Base-by-base conservation (phyloP, 2,888 invertebrate species). In the Antheraea yamamai region DNA sequence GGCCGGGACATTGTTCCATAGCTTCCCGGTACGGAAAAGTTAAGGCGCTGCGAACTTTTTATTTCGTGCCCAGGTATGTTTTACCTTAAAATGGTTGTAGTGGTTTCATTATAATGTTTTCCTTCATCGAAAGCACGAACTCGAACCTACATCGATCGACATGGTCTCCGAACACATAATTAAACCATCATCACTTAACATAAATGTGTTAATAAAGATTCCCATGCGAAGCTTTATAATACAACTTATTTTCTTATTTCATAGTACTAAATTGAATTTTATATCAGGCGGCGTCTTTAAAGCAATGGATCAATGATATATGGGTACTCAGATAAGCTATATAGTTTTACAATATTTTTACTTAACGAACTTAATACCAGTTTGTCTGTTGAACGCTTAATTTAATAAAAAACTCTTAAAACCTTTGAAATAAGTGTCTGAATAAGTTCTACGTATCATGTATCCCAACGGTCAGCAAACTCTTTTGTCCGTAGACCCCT, bases 241-340 rank as follows among this genome's bases (percentile, higher is more conserved):
- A 26, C 23, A 20, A 47, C 47, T 47, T 58, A 58, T n/a, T 10
- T 61, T 23, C 26, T 16, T 4, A 61, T 66, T 66, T 66, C 16
- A 23, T 30, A 6, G 16, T 26, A 30, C 14, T 14, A 30, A 14
- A 30, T 30, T 30, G 64, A 30, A 30, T 30, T 30, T 30, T 66
- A 66, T 61, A 66, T 30, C 26, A 18, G 14, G 30, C 64, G 64
- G 64, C 26, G 16, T 66, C 30, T 30, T 66, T 30, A 0, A 66
- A 66, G 16, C 18, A 30, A 16, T 16, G 18, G 26, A 30, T 66
- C 64, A 30, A 66, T 66, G 26, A 66, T 30, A 1, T 2, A 58
- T 77, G 78, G 8, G 30, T 61, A 61, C 23, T 55, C 23, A 12
- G 10, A 10, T 61, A n/a, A 30, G 64, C 14, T 66, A 66, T 66